A percentile compares a stretch with the other conserved stretches of the same genome.
These are phyloP conservation scores for Trogon melanurus DNA, from an alignment of 2,113 vertebrate genomes.

Conservation along the genomic window DNA sequence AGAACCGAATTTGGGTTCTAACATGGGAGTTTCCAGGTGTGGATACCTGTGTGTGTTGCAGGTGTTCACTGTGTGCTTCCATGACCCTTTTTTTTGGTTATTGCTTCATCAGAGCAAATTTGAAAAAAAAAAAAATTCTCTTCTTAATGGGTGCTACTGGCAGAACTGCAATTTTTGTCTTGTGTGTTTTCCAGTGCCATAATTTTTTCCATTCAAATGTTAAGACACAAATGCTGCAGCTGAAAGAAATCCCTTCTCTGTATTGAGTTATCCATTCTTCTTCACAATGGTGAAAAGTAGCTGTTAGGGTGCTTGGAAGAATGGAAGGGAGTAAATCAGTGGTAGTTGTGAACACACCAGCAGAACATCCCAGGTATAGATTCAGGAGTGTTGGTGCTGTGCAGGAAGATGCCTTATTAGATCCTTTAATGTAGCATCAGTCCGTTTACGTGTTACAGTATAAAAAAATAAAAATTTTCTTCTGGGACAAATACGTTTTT, in stretches of 20 bases:
- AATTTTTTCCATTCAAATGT: not conserved
- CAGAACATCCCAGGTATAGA: not conserved
- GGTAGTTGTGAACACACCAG: not conserved
- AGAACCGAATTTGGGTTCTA: not conserved
- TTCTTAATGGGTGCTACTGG: not conserved
- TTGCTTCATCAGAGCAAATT: not conserved
- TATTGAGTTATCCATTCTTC: not conserved
- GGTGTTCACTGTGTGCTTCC: not conserved
- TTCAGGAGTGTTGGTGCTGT: not conserved
- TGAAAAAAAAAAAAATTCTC: not conserved
- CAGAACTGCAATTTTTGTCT: not conserved
- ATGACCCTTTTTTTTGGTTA: not conserved
- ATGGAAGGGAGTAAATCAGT: not conserved
- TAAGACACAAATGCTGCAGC: not conserved
- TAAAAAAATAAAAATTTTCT: not conserved
- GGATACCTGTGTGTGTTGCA: not conserved
- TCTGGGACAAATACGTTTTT: not conserved
- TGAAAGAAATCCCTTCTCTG: not conserved
- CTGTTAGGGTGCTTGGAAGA: not conserved
- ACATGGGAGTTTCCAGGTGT: not conserved
- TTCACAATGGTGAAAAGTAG: not conserved
- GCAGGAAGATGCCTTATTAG: not conserved
- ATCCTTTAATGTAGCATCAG: not conserved
- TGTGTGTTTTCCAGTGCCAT: not conserved
- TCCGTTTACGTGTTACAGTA: not conserved